These are phyloP conservation scores for Odontophorus gujanensis DNA, from an alignment of 2,113 vertebrate genomes.

Conservation along the genomic window DNA sequence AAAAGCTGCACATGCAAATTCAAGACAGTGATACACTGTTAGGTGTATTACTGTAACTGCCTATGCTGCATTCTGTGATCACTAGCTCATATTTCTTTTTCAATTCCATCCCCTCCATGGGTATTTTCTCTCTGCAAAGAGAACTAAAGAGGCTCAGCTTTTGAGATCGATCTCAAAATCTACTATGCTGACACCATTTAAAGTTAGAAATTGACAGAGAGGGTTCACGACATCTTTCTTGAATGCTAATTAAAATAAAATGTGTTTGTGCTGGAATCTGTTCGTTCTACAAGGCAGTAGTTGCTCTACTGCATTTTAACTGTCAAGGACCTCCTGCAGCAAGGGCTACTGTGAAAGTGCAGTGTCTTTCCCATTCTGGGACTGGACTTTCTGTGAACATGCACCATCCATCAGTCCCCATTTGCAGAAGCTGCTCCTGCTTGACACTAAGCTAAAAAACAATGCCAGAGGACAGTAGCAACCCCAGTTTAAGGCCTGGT, in stretches of 20 bases:
- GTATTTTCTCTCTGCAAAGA: slow-evolving; percentile 39
- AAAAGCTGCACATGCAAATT: background rate
- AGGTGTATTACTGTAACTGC: background rate
- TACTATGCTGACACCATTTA: slow-evolving; percentile 33
- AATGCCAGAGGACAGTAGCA: background rate
- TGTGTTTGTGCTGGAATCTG: background rate
- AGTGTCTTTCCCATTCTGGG: background rate
- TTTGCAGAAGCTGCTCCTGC: background rate
- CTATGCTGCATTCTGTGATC: background rate
- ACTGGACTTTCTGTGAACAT: background rate
- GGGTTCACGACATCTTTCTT: background rate
- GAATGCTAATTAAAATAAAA: slow-evolving; percentile 45
- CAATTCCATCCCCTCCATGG: background rate
- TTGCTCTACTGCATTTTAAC: background rate
- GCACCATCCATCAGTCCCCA: background rate
- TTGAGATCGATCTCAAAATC: slow-evolving; percentile 47
- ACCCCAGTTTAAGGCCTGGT: background rate
- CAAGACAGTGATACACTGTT: background rate
- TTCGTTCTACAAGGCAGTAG: background rate
- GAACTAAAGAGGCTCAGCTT: slow-evolving; percentile 43
- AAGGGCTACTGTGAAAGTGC: background rate
- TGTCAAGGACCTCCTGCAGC: background rate
- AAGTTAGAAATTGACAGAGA: slow-evolving; percentile 17
- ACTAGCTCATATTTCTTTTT: background rate
- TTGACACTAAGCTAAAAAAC: background rate